These are phyloP conservation scores for Melanaphis sacchari DNA, from an alignment of 1,140 invertebrate genomes.

Conservation along the genomic window DNA sequence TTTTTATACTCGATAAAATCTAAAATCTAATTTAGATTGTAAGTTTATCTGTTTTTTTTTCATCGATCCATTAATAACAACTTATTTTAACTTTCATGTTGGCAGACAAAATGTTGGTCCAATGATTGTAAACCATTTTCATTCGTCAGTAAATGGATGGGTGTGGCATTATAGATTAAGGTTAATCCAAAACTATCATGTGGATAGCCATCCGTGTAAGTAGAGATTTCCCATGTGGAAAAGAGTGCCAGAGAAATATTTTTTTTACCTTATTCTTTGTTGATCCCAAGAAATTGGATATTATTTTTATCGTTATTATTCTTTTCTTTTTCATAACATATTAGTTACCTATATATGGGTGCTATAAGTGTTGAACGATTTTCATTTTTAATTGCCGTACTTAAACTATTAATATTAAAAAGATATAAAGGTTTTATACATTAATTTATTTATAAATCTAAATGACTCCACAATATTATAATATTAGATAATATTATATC, in stretches of 20 bases:
- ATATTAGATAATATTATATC: not conserved
- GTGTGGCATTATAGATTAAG: conserved; percentile 35
- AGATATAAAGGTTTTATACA: not conserved
- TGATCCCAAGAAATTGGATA: conserved; percentile 30
- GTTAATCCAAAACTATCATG: conserved; percentile 28
- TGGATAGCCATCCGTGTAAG: not conserved
- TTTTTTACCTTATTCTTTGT: conserved; percentile 24
- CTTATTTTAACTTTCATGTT: conserved; percentile 13
- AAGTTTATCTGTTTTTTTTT: not conserved
- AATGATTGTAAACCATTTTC: conserved; percentile 15
- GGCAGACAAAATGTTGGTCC: not conserved
- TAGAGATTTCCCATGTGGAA: conserved; percentile 36
- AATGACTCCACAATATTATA: not conserved
- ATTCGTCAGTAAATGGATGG: conserved; percentile 16
- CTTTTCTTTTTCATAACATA: not conserved
- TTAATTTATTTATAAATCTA: not conserved
- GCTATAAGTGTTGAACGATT: not conserved
- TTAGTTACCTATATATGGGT: not conserved
- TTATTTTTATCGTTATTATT: conserved; percentile 20
- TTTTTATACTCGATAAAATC: not conserved
- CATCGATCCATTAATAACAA: not conserved
- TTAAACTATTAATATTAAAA: not conserved
- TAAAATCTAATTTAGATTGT: not conserved
- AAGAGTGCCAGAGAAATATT: not conserved
- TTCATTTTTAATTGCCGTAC: not conserved